phyloP scores from a whole-genome alignment of 2,888 invertebrate genomes.

The Phyllotreta cruciferae region DNA sequence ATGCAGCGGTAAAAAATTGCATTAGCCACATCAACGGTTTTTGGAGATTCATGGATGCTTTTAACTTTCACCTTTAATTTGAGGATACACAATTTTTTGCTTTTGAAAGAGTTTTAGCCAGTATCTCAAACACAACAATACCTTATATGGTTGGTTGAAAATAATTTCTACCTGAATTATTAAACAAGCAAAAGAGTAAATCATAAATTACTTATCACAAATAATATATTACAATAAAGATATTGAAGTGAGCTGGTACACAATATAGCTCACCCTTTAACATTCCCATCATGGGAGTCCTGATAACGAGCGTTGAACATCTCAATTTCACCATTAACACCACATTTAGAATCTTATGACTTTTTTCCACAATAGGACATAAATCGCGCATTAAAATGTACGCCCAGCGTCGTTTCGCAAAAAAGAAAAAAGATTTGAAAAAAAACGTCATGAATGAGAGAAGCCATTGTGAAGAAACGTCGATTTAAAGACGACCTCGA shows the following conservation, averaged over 20 bases:
- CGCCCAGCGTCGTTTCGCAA: conserved; percentile 48
- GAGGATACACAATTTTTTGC: too few species aligned
- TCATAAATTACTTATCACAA: too few species aligned
- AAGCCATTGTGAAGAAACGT: conserved; percentile 52
- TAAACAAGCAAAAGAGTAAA: too few species aligned
- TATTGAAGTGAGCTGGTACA: too few species aligned
- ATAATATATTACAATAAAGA: too few species aligned
- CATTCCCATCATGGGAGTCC: conserved; percentile 35
- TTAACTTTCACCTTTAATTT: too few species aligned
- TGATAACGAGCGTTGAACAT: conserved; percentile 46
- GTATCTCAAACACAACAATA: too few species aligned
- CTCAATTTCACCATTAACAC: conserved; percentile 59
- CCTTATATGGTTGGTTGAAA: too few species aligned
- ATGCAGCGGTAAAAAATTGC: conserved; percentile 6
- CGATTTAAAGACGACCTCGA: conserved; percentile 49
- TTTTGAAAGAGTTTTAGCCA: too few species aligned
- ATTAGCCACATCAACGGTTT: conserved; percentile 2
- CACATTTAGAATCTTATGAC: conserved; percentile 51
- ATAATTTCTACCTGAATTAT: too few species aligned
- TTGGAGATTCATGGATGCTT: not conserved
- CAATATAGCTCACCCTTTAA: too few species aligned
- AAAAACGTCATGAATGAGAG: conserved; percentile 50
- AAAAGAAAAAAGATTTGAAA: conserved; percentile 36
- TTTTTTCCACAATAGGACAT: conserved; percentile 47
- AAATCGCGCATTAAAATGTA: conserved; percentile 58